Evolutionary conservation across 2,888 invertebrate genomes (phyloP).

Genomic region (Thera britannica): DNA sequence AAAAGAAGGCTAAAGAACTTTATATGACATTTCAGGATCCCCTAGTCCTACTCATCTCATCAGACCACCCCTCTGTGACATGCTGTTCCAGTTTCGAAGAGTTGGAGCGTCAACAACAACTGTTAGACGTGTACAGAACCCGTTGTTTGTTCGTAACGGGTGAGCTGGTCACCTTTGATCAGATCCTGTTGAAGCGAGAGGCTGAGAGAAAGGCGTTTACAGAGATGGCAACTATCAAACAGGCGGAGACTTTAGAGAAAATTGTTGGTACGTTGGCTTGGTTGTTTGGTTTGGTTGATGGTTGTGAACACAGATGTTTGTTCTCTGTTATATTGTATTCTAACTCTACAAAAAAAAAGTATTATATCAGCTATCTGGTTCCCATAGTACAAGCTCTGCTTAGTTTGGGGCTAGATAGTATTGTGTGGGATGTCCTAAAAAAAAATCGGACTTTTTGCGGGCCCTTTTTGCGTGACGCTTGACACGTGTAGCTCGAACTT

Average conservation of each 20-base stretch:
- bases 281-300: too few relatives aligned
- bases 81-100: slow-evolving; percentile 82
- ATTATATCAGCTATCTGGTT: too few relatives aligned
- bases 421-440: too few relatives aligned
- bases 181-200: slow-evolving; percentile 75
- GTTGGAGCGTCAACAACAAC: slow-evolving; percentile 76
- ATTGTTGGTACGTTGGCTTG: slow-evolving; percentile 55
- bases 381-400: too few relatives aligned
- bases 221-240: slow-evolving; percentile 80
- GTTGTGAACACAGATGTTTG: too few relatives aligned
- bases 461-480: too few relatives aligned
- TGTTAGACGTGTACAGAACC: slow-evolving; percentile 79
- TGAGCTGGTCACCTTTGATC: slow-evolving; percentile 77
- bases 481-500: too few relatives aligned
- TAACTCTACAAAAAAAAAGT: too few relatives aligned
- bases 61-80: slow-evolving; percentile 80
- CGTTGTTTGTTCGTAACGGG: slow-evolving; percentile 82
- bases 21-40: slow-evolving; percentile 70
- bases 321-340: too few relatives aligned
- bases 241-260: slow-evolving; percentile 80
- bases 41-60: slow-evolving; percentile 78
- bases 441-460: too few relatives aligned
- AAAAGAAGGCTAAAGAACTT: too few relatives aligned
- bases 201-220: slow-evolving; percentile 78
- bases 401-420: too few relatives aligned